phyloP scores from a whole-genome alignment of 2,113 vertebrate genomes.

The Syrrhaptes paradoxus region DNA sequence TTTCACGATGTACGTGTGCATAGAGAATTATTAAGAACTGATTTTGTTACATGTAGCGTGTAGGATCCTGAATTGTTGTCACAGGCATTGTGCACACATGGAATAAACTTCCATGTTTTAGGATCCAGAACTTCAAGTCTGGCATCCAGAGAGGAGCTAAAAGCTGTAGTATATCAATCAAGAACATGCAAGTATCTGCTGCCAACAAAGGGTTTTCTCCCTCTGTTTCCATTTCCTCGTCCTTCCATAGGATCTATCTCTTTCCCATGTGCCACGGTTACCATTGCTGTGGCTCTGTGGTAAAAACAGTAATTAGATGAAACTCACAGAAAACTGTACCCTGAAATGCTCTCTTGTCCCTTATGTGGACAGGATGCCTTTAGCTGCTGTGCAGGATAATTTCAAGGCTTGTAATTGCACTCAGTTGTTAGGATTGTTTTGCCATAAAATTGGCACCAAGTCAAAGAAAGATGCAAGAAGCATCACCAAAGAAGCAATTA shows the following conservation, averaged over 20 bases:
- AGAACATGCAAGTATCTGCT: not conserved
- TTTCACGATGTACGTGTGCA: not conserved
- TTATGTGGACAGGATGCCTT: not conserved
- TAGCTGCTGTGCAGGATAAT: not conserved
- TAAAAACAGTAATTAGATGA: not conserved
- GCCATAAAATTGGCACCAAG: not conserved
- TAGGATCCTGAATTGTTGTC: not conserved
- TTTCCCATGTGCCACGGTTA: not conserved
- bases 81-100: not conserved
- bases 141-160: not conserved
- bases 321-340: not conserved
- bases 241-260: not conserved
- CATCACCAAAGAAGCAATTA: not conserved
- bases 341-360: not conserved
- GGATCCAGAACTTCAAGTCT: not conserved
- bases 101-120: not conserved
- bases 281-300: accelerated
- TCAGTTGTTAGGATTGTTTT: not conserved
- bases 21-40: not conserved
- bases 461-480: not conserved
- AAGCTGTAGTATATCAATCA: not conserved
- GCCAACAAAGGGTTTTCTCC: not conserved
- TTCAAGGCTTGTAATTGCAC: not conserved
- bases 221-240: not conserved
- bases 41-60: not conserved